Evolutionary conservation across 2,797 vertebrate genomes (phyloP).

Genomic region (Pantherophis vulpinus): DNA sequence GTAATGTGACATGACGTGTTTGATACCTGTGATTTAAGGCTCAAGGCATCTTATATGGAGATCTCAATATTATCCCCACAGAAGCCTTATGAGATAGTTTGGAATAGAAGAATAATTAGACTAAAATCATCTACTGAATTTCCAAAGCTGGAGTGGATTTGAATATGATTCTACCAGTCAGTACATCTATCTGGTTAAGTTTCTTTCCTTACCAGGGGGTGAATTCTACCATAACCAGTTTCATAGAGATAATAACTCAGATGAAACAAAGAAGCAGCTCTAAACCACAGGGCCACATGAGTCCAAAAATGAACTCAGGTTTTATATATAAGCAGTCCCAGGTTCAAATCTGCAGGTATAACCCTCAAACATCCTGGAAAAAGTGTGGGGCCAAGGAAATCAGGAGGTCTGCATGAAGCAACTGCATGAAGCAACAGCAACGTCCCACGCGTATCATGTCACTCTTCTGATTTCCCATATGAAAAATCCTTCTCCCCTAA

Average conservation of each 20-base stretch:
- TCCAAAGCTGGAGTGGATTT: not conserved
- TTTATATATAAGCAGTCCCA: not conserved
- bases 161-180: not conserved
- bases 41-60: not conserved
- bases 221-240: not conserved
- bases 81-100: not conserved
- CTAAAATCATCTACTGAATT: not conserved
- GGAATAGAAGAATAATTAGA: not conserved
- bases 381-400: not conserved
- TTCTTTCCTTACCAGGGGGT: not conserved
- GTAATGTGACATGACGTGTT: too few relatives aligned
- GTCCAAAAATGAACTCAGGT: not conserved
- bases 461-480: not conserved
- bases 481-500: not conserved
- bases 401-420: not conserved
- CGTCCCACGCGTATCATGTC: not conserved
- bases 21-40: not conserved
- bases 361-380: not conserved
- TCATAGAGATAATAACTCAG: not conserved
- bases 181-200: not conserved
- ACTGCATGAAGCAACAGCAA: not conserved
- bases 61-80: not conserved
- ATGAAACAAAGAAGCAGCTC: not conserved
- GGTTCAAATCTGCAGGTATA: not conserved
- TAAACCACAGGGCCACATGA: not conserved